phyloP scores from a whole-genome alignment of 2,888 invertebrate genomes.

The Formica aserva region DNA sequence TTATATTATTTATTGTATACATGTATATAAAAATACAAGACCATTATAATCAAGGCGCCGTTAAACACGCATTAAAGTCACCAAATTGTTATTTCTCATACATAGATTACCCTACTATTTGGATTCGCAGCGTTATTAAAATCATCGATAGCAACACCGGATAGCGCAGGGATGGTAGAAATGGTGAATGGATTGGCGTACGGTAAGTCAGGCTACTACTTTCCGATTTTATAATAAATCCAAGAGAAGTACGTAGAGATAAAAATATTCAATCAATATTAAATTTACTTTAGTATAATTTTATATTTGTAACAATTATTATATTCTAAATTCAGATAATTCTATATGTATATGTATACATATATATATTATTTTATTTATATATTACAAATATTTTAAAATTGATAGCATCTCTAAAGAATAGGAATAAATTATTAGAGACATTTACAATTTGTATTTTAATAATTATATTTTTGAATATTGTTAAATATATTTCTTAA shows the following conservation, averaged over 20 bases:
- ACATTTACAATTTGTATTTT: neutral
- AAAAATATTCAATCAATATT: neutral
- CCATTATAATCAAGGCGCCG: neutral
- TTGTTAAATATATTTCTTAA: neutral
- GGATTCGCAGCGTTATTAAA: slow-evolving; percentile 55
- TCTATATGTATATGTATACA: neutral
- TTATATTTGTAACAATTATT: slow-evolving; percentile 16
- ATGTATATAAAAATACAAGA: too few species aligned
- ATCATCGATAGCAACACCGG: slow-evolving; percentile 76
- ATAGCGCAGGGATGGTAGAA: slow-evolving; percentile 85
- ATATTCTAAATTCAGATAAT: neutral
- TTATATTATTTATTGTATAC: too few species aligned
- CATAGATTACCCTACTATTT: slow-evolving; percentile 54
- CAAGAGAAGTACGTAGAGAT: neutral
- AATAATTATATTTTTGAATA: neutral
- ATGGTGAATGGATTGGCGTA: slow-evolving; percentile 84
- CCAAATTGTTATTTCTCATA: neutral
- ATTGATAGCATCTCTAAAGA: neutral
- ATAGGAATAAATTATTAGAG: neutral
- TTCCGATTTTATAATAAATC: slow-evolving; percentile 16
- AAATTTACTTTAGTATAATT: neutral
- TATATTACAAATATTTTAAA: neutral
- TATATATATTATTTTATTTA: neutral
- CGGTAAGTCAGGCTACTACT: slow-evolving; percentile 77
- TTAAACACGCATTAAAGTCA: neutral